These are phyloP conservation scores for Euplagia quadripunctaria DNA, from an alignment of 2,888 invertebrate genomes.

Conservation along the genomic window DNA sequence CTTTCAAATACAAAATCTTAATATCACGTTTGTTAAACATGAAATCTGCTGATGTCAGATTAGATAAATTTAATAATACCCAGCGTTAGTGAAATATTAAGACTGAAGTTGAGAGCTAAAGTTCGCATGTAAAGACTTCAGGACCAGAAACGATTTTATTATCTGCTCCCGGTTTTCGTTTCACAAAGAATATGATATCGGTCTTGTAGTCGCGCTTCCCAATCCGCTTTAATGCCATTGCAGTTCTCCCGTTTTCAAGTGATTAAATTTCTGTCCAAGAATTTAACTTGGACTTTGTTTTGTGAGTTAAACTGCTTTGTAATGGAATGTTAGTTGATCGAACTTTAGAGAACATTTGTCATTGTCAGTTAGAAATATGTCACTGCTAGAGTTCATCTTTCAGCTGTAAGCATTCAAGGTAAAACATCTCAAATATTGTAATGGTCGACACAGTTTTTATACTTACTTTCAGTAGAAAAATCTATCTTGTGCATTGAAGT, in stretches of 20 bases:
- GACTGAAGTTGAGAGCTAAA: constrained; percentile 57
- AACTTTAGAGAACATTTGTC: constrained; percentile 12
- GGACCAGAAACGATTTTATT: constrained; percentile 53
- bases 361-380: neutral
- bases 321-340: constrained; percentile 29
- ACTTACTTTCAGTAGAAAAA: neutral
- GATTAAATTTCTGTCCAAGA: constrained; percentile 44
- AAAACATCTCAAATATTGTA: neutral
- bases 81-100: constrained; percentile 36
- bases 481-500: neutral
- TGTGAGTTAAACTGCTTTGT: constrained; percentile 38
- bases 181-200: constrained; percentile 40
- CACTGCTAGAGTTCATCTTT: neutral
- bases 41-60: too few species aligned
- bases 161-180: constrained; percentile 37
- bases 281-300: constrained; percentile 31
- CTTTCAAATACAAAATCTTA: too few species aligned
- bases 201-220: constrained; percentile 34
- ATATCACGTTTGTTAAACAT: too few species aligned
- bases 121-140: constrained; percentile 55
- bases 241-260: constrained; percentile 44
- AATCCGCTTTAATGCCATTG: constrained; percentile 47
- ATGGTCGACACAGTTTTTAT: neutral
- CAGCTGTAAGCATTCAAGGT: neutral
- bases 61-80: too few species aligned